Base-by-base conservation (phyloP, 2,888 invertebrate genomes). In the Alviniconcha strummeri region DNA sequence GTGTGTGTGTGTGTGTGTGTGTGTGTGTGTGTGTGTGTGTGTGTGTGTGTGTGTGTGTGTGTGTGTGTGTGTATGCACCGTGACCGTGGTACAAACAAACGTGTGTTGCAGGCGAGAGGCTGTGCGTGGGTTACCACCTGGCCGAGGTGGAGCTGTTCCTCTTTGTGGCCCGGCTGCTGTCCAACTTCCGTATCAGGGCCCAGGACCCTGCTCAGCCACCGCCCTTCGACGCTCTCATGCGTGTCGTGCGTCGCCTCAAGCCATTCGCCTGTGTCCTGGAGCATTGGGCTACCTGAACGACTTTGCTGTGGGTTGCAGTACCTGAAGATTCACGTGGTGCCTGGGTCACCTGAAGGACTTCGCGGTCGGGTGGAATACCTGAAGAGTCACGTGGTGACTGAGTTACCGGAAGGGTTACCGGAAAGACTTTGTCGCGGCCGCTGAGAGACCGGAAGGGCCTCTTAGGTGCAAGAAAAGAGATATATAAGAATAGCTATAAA, bases 221-320 rank as follows among this genome's bases (percentile, higher is more conserved):
- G 5, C 80, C 85, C 64, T 85, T 86, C 81, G 85, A 83, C 56
- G 80, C 86, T 15, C 84, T 80, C 75, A 84, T 87, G 86, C 82
- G 87, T 4, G 81, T 87, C 55, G 83, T 86, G 56, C 83, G 86
- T n/a, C 82, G 87, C n/a, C 84, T 87, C 55, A 83, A 83, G n/a
- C 85, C 86, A 13, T 85, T 85, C 84, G 81, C 76, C 54, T 85
- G 84, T 69, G 69, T 86, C 8, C 72, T 86, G 64, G 82, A 82
- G 8, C 82, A 19, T n/a, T 76, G 76, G 76, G 69, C 77, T 55
- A 77, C 82, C 5, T 78, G 60, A 78, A 36, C 36, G 36, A 36
- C 36, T 36, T 36, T 3, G 36, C 36, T 36, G 36, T 36, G 36
- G 36, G 36, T 36, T 36, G 36, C 36, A 36, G 36, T 36, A 36